phyloP scores from a whole-genome alignment of 1,140 invertebrate species.

The Hylaeus anthracinus region DNA sequence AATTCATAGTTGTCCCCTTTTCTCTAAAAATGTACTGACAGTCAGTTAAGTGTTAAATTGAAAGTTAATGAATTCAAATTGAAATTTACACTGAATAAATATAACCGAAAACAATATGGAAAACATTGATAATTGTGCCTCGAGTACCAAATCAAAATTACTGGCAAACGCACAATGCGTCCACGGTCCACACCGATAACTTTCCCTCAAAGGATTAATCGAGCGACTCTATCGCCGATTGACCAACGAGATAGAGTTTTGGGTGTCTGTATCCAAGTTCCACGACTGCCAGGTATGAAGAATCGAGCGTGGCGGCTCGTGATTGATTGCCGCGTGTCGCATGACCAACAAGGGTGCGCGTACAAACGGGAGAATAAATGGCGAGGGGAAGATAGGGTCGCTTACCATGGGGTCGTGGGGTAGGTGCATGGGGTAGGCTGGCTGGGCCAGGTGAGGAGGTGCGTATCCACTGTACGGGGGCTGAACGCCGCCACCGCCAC shows the following conservation, averaged over 20 bases:
- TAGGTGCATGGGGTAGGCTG: constrained; percentile 82
- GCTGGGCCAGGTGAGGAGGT: constrained; percentile 78
- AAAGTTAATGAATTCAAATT: too few species aligned
- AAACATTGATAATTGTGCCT: too few species aligned
- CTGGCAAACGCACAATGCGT: too few species aligned
- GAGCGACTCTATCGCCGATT: constrained; percentile 25
- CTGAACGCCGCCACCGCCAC: constrained; percentile 76
- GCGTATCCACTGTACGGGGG: constrained; percentile 79
- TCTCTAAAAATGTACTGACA: too few species aligned
- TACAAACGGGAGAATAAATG: constrained; percentile 29
- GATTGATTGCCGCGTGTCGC: constrained; percentile 54
- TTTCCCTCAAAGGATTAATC: constrained; percentile 34
- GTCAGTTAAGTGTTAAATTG: too few species aligned
- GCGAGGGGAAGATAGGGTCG: constrained; percentile 49
- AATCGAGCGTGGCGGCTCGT: constrained; percentile 43
- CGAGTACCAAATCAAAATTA: too few species aligned
- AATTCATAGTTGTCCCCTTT: too few species aligned
- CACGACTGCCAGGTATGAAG: constrained; percentile 34
- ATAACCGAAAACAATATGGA: too few species aligned
- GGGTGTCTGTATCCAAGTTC: constrained; percentile 48
- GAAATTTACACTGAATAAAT: too few species aligned
- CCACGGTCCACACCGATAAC: too few species aligned
- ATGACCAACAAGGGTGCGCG: not conserved
- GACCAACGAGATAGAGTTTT: constrained; percentile 24
- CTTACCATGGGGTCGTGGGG: constrained; percentile 84